These are phyloP conservation scores for Agrochola litura DNA, from an alignment of 2,888 invertebrate species.

Conservation along the genomic window DNA sequence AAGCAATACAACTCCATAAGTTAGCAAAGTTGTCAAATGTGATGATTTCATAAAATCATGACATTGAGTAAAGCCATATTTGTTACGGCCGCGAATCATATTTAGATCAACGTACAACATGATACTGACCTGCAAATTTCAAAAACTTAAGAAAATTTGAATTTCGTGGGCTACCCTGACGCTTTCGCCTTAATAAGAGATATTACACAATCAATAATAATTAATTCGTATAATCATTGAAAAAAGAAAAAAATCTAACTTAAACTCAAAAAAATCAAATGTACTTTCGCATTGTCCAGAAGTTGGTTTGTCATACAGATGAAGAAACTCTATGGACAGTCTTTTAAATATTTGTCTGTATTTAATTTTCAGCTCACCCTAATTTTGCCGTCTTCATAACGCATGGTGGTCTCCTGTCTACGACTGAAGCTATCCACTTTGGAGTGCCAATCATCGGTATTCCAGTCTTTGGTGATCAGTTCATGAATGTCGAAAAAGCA, in stretches of 20 bases:
- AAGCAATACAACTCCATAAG: too few relatives aligned
- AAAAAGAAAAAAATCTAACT: background rate
- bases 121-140: too few relatives aligned
- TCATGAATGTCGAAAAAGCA: constrained; percentile 69
- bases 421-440: constrained; percentile 73
- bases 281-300: background rate
- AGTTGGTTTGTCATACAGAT: background rate
- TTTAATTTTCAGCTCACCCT: constrained; percentile 69
- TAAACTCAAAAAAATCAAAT: background rate
- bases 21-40: too few relatives aligned
- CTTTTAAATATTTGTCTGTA: background rate
- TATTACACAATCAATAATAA: background rate
- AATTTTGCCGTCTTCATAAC: constrained; percentile 74
- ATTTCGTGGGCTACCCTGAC: too few relatives aligned
- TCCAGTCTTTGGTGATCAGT: constrained; percentile 76
- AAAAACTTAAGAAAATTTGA: too few relatives aligned
- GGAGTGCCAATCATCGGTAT: constrained; percentile 77
- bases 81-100: too few relatives aligned
- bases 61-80: too few relatives aligned
- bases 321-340: background rate
- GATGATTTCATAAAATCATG: too few relatives aligned
- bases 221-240: background rate
- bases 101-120: too few relatives aligned
- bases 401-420: constrained; percentile 77
- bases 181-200: background rate